A percentile compares a stretch with the other conserved stretches of the same genome.
Evolutionary conservation across 2,113 vertebrate species (phyloP).

Genomic region (Pyrgilauda ruficollis): DNA sequence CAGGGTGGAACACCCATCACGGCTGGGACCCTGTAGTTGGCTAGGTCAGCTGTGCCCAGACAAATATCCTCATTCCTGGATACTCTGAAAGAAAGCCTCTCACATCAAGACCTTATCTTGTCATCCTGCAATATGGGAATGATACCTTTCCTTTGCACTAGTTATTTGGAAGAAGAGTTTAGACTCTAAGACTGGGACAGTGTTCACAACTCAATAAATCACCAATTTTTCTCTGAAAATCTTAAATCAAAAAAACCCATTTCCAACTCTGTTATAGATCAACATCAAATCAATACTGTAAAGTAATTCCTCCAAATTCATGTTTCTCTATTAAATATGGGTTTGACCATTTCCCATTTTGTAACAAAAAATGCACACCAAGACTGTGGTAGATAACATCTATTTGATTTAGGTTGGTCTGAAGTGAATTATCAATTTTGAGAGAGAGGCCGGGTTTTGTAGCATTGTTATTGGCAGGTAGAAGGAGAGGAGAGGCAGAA

Average conservation of each 20-base stretch:
- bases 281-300: not conserved
- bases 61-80: not conserved
- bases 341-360: not conserved
- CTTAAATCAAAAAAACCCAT: not conserved
- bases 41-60: not conserved
- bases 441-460: not conserved
- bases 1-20: not conserved
- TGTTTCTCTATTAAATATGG: not conserved
- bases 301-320: not conserved
- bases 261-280: not conserved
- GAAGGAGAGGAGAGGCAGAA: not conserved
- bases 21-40: not conserved
- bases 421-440: not conserved
- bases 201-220: not conserved
- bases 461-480: not conserved
- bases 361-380: not conserved
- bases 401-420: not conserved
- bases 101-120: not conserved
- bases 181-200: not conserved
- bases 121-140: not conserved
- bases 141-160: not conserved
- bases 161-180: not conserved
- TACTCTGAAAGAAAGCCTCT: not conserved
- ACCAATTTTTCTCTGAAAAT: not conserved
- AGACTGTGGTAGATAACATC: not conserved